phyloP scores from a whole-genome alignment of 2,113 vertebrate species.

The Solea solea region DNA sequence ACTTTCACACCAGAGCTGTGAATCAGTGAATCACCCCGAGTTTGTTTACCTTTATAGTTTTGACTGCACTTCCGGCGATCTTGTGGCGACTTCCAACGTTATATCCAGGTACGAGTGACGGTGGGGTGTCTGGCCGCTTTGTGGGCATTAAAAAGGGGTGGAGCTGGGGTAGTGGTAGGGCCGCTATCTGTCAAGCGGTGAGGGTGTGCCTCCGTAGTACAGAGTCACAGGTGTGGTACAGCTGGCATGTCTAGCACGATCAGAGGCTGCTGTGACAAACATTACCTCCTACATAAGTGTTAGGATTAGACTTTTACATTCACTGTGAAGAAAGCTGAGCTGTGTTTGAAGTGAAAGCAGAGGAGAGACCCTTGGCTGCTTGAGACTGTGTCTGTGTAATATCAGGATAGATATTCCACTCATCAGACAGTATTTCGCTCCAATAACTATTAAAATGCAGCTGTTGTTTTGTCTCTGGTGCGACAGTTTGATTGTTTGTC shows the following conservation, averaged over 20 bases:
- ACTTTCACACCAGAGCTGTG: not conserved
- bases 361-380: not conserved
- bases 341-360: constrained; percentile 19
- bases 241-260: not conserved
- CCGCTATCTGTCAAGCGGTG: no score
- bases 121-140: no score
- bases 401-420: not conserved
- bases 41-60: no score
- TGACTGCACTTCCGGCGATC: not conserved
- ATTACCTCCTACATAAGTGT: not conserved
- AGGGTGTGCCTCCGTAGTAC: no score
- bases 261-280: constrained; percentile 35
- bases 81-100: not conserved
- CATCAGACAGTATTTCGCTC: not conserved
- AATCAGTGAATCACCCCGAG: no score
- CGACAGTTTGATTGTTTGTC: constrained; percentile 45
- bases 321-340: constrained; percentile 18
- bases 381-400: not conserved
- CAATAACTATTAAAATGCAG: constrained; percentile 12
- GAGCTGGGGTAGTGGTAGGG: not conserved
- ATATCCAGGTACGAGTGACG: no score
- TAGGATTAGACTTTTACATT: constrained; percentile 22
- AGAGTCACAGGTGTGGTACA: not conserved
- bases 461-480: constrained; percentile 34
- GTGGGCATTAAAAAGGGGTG: no score